Conservation (phyloP, 2,888 invertebrate species). For the Xylota sylvarum region DNA sequence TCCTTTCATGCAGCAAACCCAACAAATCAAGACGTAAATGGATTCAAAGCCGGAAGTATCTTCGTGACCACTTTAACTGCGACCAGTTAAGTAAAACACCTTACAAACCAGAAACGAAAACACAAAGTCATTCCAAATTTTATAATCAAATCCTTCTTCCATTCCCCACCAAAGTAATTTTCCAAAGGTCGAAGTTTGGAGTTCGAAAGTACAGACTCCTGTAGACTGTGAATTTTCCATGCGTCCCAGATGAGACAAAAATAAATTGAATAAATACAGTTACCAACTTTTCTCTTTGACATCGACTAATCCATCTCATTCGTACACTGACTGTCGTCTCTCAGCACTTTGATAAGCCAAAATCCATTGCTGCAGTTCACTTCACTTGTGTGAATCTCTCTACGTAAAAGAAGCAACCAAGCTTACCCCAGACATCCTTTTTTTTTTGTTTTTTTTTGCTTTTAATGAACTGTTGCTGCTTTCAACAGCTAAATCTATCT, state of each 20-base stretch:
- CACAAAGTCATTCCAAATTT: too few relatives aligned
- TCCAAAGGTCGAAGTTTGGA: not conserved
- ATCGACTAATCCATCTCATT: conserved; percentile 28
- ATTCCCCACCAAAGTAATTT: too few relatives aligned
- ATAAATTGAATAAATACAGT: conserved; percentile 1
- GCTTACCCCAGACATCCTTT: conserved; percentile 33
- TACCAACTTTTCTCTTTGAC: conserved; percentile 34
- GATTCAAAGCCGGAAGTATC: too few relatives aligned
- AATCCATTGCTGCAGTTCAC: conserved; percentile 35
- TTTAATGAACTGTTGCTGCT: conserved; percentile 61
- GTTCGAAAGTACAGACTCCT: too few relatives aligned
- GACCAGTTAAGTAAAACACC: too few relatives aligned
- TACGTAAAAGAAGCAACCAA: conserved; percentile 40
- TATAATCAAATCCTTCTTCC: too few relatives aligned
- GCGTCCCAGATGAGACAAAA: not conserved
- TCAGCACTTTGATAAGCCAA: conserved; percentile 25
- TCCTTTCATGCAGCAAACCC: too few relatives aligned
- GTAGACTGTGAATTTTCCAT: not conserved
- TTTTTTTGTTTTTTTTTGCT: conserved; percentile 11
- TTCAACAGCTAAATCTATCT: conserved; percentile 30
- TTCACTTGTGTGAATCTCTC: conserved; percentile 18
- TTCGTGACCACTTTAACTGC: too few relatives aligned
- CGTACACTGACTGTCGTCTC: conserved; percentile 3
- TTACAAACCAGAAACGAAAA: too few relatives aligned
- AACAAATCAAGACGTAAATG: too few relatives aligned